Percentiles rank a stretch among this genome's conserved stretches.
These are phyloP conservation scores for Chascanopsetta lugubris DNA, from an alignment of 2,113 vertebrate genomes.

Conservation along the genomic window DNA sequence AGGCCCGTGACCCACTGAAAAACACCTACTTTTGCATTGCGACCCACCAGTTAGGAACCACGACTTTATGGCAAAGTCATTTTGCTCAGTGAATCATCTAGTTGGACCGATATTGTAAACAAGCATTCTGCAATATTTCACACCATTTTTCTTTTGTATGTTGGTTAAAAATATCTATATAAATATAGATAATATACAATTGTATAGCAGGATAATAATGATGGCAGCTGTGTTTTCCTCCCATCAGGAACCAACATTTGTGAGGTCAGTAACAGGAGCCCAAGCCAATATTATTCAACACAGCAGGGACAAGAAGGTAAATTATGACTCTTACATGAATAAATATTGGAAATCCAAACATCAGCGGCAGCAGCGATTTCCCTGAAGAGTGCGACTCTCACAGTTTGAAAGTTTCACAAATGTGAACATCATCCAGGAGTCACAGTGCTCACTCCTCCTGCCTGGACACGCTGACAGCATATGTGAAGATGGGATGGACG, in stretches of 20 bases:
- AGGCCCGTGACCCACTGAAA: too few species aligned
- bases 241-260: slow-evolving; percentile 10
- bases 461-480: slow-evolving; percentile 7
- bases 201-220: slow-evolving; percentile 10
- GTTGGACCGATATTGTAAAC: slow-evolving; percentile 20
- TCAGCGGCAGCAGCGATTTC: neutral
- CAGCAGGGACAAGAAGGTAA: neutral
- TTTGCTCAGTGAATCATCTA: slow-evolving; percentile 20
- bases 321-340: neutral
- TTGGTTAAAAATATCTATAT: too few species aligned
- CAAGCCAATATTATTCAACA: slow-evolving; percentile 17
- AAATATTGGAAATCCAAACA: slow-evolving; percentile 11
- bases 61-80: too few species aligned
- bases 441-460: slow-evolving; percentile 7
- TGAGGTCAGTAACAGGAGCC: slow-evolving; percentile 4
- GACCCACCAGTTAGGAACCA: too few species aligned
- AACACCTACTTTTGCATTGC: too few species aligned
- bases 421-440: neutral
- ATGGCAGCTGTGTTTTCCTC: neutral
- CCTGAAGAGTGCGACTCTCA: neutral
- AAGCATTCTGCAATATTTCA: slow-evolving; percentile 3
- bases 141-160: neutral
- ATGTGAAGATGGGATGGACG: slow-evolving; percentile 9
- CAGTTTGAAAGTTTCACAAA: neutral
- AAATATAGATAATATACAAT: slow-evolving; percentile 1